Evolutionary conservation across 2,888 invertebrate species (phyloP).

Genomic region (Acronicta psi): DNA sequence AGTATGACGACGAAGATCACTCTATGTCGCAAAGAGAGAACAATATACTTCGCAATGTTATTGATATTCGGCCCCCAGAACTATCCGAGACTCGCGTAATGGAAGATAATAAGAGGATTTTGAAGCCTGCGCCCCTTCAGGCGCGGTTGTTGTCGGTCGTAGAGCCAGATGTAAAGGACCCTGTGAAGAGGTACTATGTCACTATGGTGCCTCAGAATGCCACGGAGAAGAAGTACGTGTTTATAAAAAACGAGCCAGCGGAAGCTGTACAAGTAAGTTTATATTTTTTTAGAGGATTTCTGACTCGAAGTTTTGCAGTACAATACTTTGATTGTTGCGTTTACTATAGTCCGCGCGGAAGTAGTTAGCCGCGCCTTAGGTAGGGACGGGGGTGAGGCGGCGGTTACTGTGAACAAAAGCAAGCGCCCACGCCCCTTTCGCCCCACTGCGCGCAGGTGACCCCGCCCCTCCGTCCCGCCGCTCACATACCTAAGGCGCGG

Average conservation of each 20-base stretch:
- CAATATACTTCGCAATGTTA: slow-evolving; percentile 67
- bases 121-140: slow-evolving; percentile 83
- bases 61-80: slow-evolving; percentile 72
- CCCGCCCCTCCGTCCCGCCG: no score
- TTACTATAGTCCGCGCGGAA: no score
- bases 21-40: slow-evolving; percentile 70
- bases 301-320: no score
- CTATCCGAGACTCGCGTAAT: slow-evolving; percentile 75
- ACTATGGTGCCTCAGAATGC: slow-evolving; percentile 75
- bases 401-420: no score
- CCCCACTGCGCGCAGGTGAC: no score
- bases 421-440: no score
- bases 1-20: slow-evolving; percentile 82
- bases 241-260: slow-evolving; percentile 90
- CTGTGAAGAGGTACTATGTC: slow-evolving; percentile 79
- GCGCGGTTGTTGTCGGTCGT: slow-evolving; percentile 78
- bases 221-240: slow-evolving; percentile 90
- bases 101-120: slow-evolving; percentile 76
- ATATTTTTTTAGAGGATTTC: not conserved
- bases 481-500: no score
- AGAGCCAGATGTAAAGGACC: slow-evolving; percentile 76
- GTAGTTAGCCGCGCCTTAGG: no score
- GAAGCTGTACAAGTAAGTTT: slow-evolving; percentile 82
- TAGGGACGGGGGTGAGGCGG: no score
- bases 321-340: no score